phyloP scores from a whole-genome alignment of 53 echinoderm and acorn worm species.

The Hippasteria phrygiana region DNA sequence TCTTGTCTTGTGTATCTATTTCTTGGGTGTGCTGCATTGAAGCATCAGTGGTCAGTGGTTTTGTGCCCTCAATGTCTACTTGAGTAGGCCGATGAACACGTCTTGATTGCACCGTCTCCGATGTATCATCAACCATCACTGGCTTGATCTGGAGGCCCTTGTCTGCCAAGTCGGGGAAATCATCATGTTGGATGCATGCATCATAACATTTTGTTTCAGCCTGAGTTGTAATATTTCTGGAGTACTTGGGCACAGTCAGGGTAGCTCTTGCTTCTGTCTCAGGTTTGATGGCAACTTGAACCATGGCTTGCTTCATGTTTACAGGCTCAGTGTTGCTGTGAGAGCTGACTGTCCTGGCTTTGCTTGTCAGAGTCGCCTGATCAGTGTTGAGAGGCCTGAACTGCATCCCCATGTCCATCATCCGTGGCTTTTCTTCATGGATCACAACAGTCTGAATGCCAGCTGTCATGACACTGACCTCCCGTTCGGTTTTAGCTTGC shows the following conservation, averaged over 20 bases:
- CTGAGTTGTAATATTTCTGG: constrained; percentile 34
- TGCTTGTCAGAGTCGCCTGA: constrained; percentile 35
- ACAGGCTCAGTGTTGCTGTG: constrained; percentile 41
- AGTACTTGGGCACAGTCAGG: constrained; percentile 7
- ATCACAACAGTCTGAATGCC: constrained; percentile 40
- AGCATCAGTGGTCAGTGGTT: constrained; percentile 38
- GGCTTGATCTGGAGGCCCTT: constrained; percentile 62
- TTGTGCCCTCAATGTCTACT: constrained; percentile 14
- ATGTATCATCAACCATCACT: constrained; percentile 37
- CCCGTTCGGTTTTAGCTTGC: constrained; percentile 40
- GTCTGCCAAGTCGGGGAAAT: constrained; percentile 35
- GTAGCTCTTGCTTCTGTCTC: constrained; percentile 32
- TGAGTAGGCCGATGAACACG: constrained; percentile 54
- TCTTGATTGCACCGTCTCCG: constrained; percentile 11
- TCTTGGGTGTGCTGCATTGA: constrained; percentile 41
- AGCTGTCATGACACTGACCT: constrained; percentile 54
- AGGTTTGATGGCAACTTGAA: constrained; percentile 52
- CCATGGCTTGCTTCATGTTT: constrained; percentile 34
- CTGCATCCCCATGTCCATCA: constrained; percentile 41
- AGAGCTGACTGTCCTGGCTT: not conserved
- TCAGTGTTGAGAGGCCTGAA: constrained; percentile 38
- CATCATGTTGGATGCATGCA: constrained; percentile 40
- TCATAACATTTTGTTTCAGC: constrained; percentile 14
- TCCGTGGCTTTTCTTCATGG: constrained; percentile 47
- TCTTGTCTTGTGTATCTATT: constrained; percentile 25